phyloP scores from a whole-genome alignment of 2,888 invertebrate genomes.

The Drosophila rellima region DNA sequence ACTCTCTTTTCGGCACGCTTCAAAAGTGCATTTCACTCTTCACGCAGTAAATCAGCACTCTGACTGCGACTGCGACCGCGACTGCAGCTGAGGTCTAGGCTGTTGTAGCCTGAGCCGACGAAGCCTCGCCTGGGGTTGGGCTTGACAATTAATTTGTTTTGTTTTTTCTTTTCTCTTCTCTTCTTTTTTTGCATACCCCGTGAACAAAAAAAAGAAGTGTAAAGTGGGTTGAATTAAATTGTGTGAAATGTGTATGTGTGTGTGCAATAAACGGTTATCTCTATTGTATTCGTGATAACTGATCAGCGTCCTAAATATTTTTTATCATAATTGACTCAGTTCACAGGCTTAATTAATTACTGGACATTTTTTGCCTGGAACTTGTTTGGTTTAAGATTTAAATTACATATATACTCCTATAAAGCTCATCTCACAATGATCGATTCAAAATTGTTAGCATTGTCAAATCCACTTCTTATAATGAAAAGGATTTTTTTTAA shows the following conservation, averaged over 20 bases:
- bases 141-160: constrained; percentile 59
- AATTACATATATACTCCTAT: too few relatives aligned
- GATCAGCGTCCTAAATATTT: not conserved
- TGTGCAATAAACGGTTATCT: not conserved
- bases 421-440: too few relatives aligned
- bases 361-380: too few relatives aligned
- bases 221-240: constrained; percentile 10
- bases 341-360: too few relatives aligned
- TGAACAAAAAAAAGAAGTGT: not conserved
- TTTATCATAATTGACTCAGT: too few relatives aligned
- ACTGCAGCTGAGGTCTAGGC: constrained; percentile 32
- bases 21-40: constrained; percentile 58
- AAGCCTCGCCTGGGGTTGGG: constrained; percentile 41
- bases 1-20: constrained; percentile 48
- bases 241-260: not conserved
- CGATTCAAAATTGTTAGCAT: too few relatives aligned
- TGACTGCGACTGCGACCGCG: constrained; percentile 6
- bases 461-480: too few relatives aligned
- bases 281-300: not conserved
- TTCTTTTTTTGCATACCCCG: constrained; percentile 12
- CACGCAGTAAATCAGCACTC: constrained; percentile 29
- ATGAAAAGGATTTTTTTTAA: too few relatives aligned
- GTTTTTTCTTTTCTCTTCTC: not conserved
- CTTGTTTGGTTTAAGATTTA: too few relatives aligned
- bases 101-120: constrained; percentile 34